Base-by-base conservation (phyloP, 2,797 vertebrate genomes). In the Characodon lateralis region DNA sequence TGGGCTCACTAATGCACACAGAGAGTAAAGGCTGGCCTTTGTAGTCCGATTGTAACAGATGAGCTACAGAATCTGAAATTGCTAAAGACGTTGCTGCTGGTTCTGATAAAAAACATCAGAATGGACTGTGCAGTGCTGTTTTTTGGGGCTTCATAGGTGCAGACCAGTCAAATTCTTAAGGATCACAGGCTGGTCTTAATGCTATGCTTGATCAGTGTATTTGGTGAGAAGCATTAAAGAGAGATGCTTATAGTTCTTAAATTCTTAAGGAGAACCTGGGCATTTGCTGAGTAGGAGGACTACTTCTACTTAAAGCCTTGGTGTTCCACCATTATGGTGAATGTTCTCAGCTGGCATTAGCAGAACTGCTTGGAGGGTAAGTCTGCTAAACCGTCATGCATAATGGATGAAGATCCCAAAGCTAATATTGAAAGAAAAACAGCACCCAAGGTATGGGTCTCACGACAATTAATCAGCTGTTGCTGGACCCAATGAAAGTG, bases 401-500 rank as follows among this genome's bases (percentile, higher is more conserved):
- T 95, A 92, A 94, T 94, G 89, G 83, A 94, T 93, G 82, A 91
- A 79, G 73, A 81, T 75, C 69, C 80, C 68, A 78, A 73, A 77
- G 80, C 85, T 89, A 85, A 92, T 86, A 89, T 89, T 80, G 83
- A 88, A 83, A 73, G 71, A 88, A 72, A 87, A 89, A 90, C 84
- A 89, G 83, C 63, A 81, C 84, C 82, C 69, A 72, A 85, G 79
- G 78, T 73, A 65, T 1, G 43, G 81, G 79, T 84, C 8, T 10
- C 41, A 63, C 81, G 43, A 78, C 41, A 82, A 79, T 71, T 73
- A 74, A 86, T 80, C 39, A 18, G 43, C 58, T 73, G 70, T 80
- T 72, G 63, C 12, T 26, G 31, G 50, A 65, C 8, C 50, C 72
- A 81, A 20, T 71, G 80, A 77, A 80, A 73, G 41, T 26, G 51